These are phyloP conservation scores for Pogonophryne albipinna DNA, from an alignment of 2,797 vertebrate species.

Conservation along the genomic window DNA sequence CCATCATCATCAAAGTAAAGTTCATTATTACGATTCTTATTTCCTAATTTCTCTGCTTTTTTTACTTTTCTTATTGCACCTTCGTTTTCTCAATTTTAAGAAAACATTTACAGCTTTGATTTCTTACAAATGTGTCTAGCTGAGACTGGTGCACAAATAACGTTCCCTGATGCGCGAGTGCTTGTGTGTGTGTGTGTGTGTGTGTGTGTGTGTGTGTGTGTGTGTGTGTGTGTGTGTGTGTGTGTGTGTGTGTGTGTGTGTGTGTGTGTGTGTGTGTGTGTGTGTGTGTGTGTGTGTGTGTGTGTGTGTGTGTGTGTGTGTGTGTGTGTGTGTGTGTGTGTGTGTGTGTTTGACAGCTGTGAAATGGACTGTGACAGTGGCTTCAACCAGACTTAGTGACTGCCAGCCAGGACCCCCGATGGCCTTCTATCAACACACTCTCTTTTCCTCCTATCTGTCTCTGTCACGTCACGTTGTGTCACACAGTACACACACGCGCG, in stretches of 20 bases:
- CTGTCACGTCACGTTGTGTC: slow-evolving; percentile 40
- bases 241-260: slow-evolving; percentile 5
- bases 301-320: not conserved
- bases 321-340: slow-evolving; percentile 5
- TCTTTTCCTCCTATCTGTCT: slow-evolving; percentile 40
- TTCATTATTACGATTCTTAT: too few species aligned
- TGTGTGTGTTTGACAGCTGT: slow-evolving; percentile 14
- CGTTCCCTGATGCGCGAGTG: too few species aligned
- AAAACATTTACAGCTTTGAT: not conserved
- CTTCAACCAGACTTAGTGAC: slow-evolving; percentile 42
- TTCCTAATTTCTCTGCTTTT: not conserved
- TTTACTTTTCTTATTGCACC: not conserved
- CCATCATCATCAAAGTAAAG: not conserved
- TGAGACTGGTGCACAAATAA: not conserved
- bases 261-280: slow-evolving; percentile 1
- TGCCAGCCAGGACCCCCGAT: slow-evolving; percentile 39
- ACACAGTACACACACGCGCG: slow-evolving; percentile 10
- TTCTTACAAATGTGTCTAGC: not conserved
- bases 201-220: not conserved
- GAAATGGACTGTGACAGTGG: slow-evolving; percentile 63
- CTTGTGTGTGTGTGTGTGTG: slow-evolving; percentile 7
- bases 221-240: not conserved
- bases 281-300: not conserved
- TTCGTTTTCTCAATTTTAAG: not conserved
- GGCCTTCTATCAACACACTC: slow-evolving; percentile 52